phyloP scores from a whole-genome alignment of 2,888 invertebrate genomes.

The Pyrrhosoma nymphula region DNA sequence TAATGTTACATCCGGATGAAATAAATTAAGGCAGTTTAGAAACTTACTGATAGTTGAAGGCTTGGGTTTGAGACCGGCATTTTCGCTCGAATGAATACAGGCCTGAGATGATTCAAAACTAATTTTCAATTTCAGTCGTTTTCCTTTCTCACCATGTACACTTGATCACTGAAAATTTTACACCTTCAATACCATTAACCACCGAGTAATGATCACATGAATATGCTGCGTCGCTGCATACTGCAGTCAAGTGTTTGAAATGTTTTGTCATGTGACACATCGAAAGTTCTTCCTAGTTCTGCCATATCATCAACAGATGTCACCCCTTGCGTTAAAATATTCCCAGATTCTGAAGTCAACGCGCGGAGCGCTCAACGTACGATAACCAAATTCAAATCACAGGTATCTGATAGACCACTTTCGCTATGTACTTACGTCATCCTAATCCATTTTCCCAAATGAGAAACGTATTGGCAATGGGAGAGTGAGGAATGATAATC shows the following conservation, averaged over 20 bases:
- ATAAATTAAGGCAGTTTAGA: neutral
- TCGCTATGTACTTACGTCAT: too few species aligned
- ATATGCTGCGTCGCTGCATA: neutral
- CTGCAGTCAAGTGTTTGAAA: neutral
- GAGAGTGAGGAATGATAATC: too few species aligned
- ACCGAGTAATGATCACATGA: neutral
- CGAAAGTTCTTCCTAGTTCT: too few species aligned
- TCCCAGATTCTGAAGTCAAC: too few species aligned
- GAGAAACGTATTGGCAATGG: too few species aligned
- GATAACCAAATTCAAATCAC: too few species aligned
- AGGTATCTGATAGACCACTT: too few species aligned
- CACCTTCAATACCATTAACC: neutral
- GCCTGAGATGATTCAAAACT: neutral
- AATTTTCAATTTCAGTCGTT: neutral
- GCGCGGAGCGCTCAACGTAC: too few species aligned
- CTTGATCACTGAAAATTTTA: neutral
- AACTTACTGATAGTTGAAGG: conserved; percentile 45
- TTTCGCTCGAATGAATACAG: neutral
- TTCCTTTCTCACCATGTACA: neutral
- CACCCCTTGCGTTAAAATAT: too few species aligned
- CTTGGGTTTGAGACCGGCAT: conserved; percentile 52
- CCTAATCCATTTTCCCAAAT: too few species aligned
- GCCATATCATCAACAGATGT: too few species aligned
- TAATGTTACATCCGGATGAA: neutral
- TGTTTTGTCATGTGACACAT: too few species aligned